Percentiles rank a stretch among this genome's conserved stretches.
phyloP scores from a whole-genome alignment of 2,113 vertebrate genomes.

The Sturnira hondurensis region DNA sequence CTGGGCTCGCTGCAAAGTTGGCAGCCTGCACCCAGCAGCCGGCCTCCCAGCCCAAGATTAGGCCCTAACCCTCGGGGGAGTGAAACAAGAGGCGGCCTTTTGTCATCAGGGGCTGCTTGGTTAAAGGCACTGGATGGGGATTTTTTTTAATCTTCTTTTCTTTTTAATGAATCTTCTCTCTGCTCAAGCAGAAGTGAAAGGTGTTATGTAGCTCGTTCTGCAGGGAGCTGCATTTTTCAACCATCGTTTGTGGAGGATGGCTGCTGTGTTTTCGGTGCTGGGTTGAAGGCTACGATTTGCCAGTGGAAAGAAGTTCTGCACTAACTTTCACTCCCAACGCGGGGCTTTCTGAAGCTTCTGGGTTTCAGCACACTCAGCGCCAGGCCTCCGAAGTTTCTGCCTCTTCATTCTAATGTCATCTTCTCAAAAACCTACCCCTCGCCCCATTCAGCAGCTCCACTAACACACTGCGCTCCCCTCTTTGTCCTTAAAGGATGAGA shows the following conservation, averaged over 20 bases:
- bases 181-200: constrained; percentile 7
- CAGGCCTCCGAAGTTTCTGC: constrained; percentile 49
- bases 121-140: not conserved
- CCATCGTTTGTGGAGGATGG: not conserved
- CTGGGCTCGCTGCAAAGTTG: not conserved
- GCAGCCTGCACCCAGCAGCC: constrained; percentile 22
- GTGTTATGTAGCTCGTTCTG: not conserved
- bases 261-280: not conserved
- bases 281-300: not conserved
- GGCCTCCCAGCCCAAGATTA: not conserved
- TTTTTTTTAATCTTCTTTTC: constrained; percentile 11
- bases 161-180: constrained; percentile 43
- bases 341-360: rapidly evolving
- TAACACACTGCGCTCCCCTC: rapidly evolving
- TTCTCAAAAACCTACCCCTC: not conserved
- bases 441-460: not conserved
- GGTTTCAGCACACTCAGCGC: not conserved
- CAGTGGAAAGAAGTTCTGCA: not conserved
- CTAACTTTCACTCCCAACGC: not conserved
- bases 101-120: not conserved
- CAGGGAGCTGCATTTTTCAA: not conserved
- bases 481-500: not conserved
- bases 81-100: not conserved
- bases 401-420: not conserved
- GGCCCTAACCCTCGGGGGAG: not conserved